Evolutionary conservation across 2,113 vertebrate species (phyloP).

Genomic region (Brachyistius frenatus): DNA sequence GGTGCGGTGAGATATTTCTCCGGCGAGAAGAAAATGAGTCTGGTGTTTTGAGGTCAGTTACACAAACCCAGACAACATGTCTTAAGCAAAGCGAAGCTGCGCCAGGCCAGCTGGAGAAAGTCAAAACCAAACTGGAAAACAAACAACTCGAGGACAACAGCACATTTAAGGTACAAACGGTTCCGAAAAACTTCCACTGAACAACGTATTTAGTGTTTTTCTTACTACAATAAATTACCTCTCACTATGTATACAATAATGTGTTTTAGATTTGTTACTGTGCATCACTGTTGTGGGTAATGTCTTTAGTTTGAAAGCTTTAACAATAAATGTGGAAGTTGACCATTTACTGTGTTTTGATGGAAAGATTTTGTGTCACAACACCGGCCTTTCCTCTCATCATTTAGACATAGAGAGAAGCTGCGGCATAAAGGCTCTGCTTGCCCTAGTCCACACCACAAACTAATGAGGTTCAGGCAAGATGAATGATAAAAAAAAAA

Average conservation of each 20-base stretch:
- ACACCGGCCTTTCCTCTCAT: not conserved
- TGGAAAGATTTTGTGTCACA: not conserved
- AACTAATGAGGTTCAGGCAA: not conserved
- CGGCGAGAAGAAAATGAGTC: constrained; percentile 48
- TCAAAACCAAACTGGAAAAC: constrained; percentile 15
- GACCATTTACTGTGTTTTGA: not conserved
- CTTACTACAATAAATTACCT: not conserved
- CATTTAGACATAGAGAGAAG: not conserved
- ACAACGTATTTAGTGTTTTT: constrained; percentile 3
- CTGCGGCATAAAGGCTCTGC: not conserved
- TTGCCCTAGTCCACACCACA: not conserved
- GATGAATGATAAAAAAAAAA: not conserved
- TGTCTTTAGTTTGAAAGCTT: not conserved
- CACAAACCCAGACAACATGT: constrained; percentile 47
- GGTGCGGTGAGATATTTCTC: constrained; percentile 33
- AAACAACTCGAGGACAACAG: constrained; percentile 33
- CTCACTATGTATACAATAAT: not conserved
- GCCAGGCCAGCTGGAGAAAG: constrained; percentile 40
- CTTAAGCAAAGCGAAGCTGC: constrained; percentile 23
- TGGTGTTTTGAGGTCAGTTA: constrained; percentile 65
- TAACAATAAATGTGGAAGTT: not conserved
- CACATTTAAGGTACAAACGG: not conserved
- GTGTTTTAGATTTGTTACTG: not conserved
- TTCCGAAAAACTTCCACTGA: not conserved
- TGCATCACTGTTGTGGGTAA: constrained; percentile 1